Evolutionary conservation across 2,888 invertebrate species (phyloP), one percentile per base, ranked within the genome.

Genomic region (Athetis lepigone): DNA sequence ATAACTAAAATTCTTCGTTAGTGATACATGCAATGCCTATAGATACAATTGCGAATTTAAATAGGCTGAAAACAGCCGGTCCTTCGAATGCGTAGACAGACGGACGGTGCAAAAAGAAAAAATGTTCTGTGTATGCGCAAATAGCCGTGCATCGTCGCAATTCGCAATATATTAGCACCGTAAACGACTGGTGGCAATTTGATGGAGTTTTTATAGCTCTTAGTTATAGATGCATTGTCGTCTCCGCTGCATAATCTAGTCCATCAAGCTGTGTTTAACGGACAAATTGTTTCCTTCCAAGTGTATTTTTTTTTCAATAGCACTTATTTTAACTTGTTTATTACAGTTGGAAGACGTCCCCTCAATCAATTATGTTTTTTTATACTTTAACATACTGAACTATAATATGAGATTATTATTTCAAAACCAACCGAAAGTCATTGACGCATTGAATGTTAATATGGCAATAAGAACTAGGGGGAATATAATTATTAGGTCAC

Each of bases 41-140:
- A 39, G 50, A 51, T 59, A 73, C 76, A 75, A 78, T 60, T 64
- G 69, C 50, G 54, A 73, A 73, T 72, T 61, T 63, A 62, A 69
- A 75, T 70, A 67, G 62, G 60, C 67, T 63, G 60, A 63, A 67
- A 51, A 54, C 57, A 54, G 43, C 27, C 50, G 39, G 29, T 51
- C 23, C 59, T 50, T 43, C 37, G 57, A 39, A 19, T 27, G 19
- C 36, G 33, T 36, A 55, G 52, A 43, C 46, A 56, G 71, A 62
- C 58, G n/a, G 39, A 33, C n/a, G 29, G 47, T n/a, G 21, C 46
- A 77, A 64, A 55, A 66, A 52, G 46, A 64, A 60, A 33, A 64
- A 55, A 57, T 47, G 11, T 42, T 45, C 16, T 59, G 54, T 69
- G 65, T 51, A 72, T 58, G 65, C 63, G 56, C 59, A 72, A 72